Base-by-base conservation (phyloP, 2,797 vertebrate genomes). In the Argya squamiceps region DNA sequence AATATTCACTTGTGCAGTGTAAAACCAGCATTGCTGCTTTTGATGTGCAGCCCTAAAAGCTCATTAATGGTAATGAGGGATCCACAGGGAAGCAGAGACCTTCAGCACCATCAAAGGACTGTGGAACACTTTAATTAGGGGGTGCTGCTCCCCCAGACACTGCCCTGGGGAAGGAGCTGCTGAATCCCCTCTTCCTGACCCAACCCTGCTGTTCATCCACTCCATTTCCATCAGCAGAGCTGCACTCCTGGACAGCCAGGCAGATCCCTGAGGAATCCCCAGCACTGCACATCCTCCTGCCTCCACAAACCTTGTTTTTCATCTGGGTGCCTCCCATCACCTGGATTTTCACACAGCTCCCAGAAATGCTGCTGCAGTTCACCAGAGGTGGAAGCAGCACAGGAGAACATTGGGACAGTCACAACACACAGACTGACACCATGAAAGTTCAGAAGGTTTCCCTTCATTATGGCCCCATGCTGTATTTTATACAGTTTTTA, bases 221-320 rank as follows among this genome's bases (percentile, higher is more conserved):
- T 15, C 63, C 55, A 30, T 7, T 0, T 37, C 41, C 81, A n/a
- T 0, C 9, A 6, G 69, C 30, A 36, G 19, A 43, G 32, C 36
- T 19, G n/a, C 12, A 22, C 2, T 1, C 46, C 46, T 26, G 52
- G 50, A 12, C 24, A 68, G 43, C n/a, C 64, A 44, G 36, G 3
- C 26, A 55, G 15, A 24, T 15, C 53, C 12, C 59, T 55, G 47
- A 50, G 46, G 16, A 64, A 46, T 2, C 36, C 63, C 24, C 24
- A 13, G 10, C 2, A 7, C 1, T 3, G 6, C 0, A 5, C 4
- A 3, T 26, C 13, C 60, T n/a, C 32, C 65, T 55, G 52, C 27
- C 46, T 10, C 19, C 19, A 19, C 30, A 39, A 58, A 14, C 32
- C 29, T 27, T 21, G 11, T 4, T 36, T 39, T 70, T 12, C 32